Evolutionary conservation across 2,888 invertebrate genomes (phyloP).

Genomic region (Ophion slaviceki): DNA sequence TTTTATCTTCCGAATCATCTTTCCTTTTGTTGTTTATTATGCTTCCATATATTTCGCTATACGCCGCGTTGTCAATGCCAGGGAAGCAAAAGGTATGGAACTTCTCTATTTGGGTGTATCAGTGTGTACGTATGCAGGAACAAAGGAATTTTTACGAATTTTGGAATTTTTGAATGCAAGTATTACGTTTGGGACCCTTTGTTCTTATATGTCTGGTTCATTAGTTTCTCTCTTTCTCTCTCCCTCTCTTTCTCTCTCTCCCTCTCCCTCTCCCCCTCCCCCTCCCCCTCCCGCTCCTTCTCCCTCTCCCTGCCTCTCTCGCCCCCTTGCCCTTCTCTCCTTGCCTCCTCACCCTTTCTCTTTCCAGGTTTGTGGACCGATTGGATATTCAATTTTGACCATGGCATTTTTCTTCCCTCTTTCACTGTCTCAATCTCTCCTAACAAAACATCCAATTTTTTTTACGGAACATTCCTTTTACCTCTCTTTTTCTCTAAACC

Average conservation of each 20-base stretch:
- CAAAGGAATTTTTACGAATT: not conserved
- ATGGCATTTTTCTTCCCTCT: too few species aligned
- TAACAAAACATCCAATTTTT: not conserved
- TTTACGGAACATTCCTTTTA: not conserved
- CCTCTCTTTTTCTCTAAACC: not conserved
- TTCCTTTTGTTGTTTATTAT: not conserved
- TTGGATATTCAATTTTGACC: too few species aligned
- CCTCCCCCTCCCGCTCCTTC: too few species aligned
- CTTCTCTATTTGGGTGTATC: not conserved
- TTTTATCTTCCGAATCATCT: too few species aligned
- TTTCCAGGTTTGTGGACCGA: too few species aligned
- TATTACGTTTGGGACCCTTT: not conserved
- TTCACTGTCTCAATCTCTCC: not conserved
- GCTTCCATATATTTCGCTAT: not conserved
- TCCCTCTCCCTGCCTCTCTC: too few species aligned
- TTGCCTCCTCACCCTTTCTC: too few species aligned
- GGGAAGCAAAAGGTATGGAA: not conserved
- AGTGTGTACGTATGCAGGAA: not conserved
- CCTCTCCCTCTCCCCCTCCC: too few species aligned
- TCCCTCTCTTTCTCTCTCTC: too few species aligned
- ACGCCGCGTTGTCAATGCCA: not conserved
- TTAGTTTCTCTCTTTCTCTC: not conserved
- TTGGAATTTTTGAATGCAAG: not conserved
- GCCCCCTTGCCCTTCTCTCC: too few species aligned
- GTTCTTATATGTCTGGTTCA: not conserved